These are phyloP conservation scores for Stictocephala bisonia DNA, from an alignment of 2,888 invertebrate species.

Conservation along the genomic window DNA sequence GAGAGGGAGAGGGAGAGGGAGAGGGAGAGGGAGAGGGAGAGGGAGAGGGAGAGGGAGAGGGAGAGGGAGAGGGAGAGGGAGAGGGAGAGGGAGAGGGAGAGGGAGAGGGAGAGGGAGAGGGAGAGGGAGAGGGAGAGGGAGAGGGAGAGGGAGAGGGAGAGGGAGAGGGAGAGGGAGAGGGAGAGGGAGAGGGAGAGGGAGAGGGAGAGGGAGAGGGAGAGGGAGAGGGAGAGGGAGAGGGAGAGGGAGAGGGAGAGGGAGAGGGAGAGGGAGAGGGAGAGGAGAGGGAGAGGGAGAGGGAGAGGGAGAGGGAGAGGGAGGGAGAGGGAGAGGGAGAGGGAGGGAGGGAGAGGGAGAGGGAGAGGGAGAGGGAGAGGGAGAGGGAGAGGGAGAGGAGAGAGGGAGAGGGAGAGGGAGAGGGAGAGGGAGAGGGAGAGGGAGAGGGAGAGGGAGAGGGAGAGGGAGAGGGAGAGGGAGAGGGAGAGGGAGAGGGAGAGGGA, in stretches of 20 bases:
- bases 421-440: background rate
- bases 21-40: background rate
- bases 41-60: background rate
- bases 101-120: background rate
- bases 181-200: background rate
- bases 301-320: background rate
- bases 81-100: background rate
- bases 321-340: slow-evolving; percentile 9
- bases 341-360: background rate
- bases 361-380: background rate
- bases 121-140: slow-evolving; percentile 12
- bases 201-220: slow-evolving; percentile 6
- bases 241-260: slow-evolving; percentile 3
- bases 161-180: slow-evolving; percentile 3
- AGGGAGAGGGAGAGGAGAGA: background rate
- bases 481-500: slow-evolving; percentile 5
- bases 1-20: slow-evolving; percentile 3
- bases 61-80: slow-evolving; percentile 6
- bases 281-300: background rate
- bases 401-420: slow-evolving; percentile 14
- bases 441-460: slow-evolving; percentile 3
- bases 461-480: slow-evolving; percentile 6
- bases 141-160: slow-evolving; percentile 2
- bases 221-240: background rate
- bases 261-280: background rate